A percentile compares a stretch with the other conserved stretches of the same genome.
Conservation (phyloP, 2,888 invertebrate species). For the Ceriagrion tenellum region DNA sequence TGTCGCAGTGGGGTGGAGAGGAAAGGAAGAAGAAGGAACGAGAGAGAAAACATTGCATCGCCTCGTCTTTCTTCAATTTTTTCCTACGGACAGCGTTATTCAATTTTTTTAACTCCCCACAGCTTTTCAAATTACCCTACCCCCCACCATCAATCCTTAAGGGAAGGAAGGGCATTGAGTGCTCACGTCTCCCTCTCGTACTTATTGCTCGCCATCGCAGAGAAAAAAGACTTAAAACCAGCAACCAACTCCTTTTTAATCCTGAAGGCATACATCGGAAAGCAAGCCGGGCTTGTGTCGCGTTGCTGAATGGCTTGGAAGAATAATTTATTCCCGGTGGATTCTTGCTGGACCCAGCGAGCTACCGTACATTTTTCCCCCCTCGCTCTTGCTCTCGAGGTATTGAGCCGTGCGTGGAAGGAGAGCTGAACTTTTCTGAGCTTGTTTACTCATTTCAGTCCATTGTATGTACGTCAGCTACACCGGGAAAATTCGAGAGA, state of each 20-base stretch:
- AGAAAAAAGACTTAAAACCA: conserved; percentile 1
- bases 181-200: not conserved
- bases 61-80: conserved; percentile 42
- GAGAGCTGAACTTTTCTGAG: conserved; percentile 2
- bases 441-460: conserved; percentile 15
- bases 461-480: conserved; percentile 7
- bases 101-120: conserved; percentile 53
- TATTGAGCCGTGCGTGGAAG: not conserved
- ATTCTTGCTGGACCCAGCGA: conserved; percentile 13
- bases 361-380: not conserved
- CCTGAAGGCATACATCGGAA: conserved; percentile 25
- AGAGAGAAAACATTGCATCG: not conserved
- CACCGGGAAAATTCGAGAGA: not conserved
- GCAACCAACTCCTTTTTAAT: conserved; percentile 5
- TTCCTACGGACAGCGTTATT: conserved; percentile 25
- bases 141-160: not conserved
- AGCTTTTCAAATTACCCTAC: not conserved
- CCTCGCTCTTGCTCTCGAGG: not conserved
- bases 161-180: too few species aligned
- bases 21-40: too few species aligned
- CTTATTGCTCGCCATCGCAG: conserved; percentile 14
- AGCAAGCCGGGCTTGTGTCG: not conserved
- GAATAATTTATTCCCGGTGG: not conserved
- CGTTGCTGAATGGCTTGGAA: conserved; percentile 10
- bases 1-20: not conserved